Percentiles rank a stretch among this genome's conserved stretches.
Evolutionary conservation across 2,797 vertebrate species (phyloP).

Genomic region (Argentina silus): DNA sequence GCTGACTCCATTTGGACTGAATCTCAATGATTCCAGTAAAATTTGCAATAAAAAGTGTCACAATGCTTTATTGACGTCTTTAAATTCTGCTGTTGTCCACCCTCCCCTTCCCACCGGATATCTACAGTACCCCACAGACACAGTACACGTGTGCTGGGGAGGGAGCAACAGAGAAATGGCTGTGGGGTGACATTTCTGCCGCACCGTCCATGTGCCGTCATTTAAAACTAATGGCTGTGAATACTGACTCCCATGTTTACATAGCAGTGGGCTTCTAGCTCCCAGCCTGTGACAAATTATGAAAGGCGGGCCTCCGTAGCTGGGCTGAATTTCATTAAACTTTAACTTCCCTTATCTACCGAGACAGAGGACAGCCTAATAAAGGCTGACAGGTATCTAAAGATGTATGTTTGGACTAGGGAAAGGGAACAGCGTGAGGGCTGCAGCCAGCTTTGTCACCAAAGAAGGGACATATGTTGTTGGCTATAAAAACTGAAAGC

Average conservation of each 20-base stretch:
- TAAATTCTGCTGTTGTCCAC: conserved; percentile 51
- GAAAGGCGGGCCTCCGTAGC: conserved; percentile 78
- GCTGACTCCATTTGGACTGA: conserved; percentile 15
- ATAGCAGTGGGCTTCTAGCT: conserved; percentile 77
- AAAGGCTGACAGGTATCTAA: conserved; percentile 80
- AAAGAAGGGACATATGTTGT: conserved; percentile 75
- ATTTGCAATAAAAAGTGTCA: not conserved
- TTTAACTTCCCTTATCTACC: conserved; percentile 81
- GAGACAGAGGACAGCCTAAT: conserved; percentile 76
- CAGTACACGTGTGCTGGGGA: not conserved
- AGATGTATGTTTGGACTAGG: conserved; percentile 82
- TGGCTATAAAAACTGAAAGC: conserved; percentile 81
- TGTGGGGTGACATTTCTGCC: conserved; percentile 66
- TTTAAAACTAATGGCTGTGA: conserved; percentile 82
- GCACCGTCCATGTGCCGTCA: conserved; percentile 71
- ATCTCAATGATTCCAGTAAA: not conserved
- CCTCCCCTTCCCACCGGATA: conserved; percentile 20
- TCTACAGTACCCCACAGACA: not conserved
- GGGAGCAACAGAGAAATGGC: conserved; percentile 70
- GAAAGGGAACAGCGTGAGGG: conserved; percentile 77
- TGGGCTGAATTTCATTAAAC: conserved; percentile 86
- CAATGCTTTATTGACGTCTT: conserved; percentile 33
- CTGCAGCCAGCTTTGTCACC: conserved; percentile 74
- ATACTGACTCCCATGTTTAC: conserved; percentile 77
- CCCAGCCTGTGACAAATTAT: conserved; percentile 83